phyloP scores from a whole-genome alignment of 2,113 vertebrate species.

The Psittacara wagleri region DNA sequence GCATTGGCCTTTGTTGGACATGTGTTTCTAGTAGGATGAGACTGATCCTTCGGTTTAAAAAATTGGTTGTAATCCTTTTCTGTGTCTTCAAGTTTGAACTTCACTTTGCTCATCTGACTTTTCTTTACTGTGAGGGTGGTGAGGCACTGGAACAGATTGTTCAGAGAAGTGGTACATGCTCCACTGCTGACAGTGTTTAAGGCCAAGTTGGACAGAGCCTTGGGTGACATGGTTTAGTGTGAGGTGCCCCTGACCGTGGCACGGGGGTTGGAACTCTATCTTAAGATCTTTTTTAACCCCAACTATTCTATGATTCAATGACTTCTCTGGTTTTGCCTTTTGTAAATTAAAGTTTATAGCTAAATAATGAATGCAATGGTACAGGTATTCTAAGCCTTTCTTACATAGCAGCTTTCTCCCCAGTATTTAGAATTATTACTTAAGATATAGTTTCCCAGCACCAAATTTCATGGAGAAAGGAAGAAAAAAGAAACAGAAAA shows the following conservation, averaged over 20 bases:
- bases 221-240: background rate
- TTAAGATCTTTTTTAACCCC: background rate
- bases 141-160: background rate
- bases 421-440: background rate
- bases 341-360: background rate
- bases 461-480: background rate
- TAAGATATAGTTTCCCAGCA: background rate
- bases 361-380: background rate
- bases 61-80: background rate
- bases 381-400: background rate
- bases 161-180: background rate
- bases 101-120: background rate
- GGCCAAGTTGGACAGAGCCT: background rate
- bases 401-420: accelerated
- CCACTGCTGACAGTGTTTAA: background rate
- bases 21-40: background rate
- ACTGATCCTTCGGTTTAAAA: background rate
- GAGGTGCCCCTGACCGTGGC: background rate
- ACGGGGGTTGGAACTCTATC: background rate
- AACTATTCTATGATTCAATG: background rate
- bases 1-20: background rate
- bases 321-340: background rate
- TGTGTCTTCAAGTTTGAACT: background rate
- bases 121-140: background rate
- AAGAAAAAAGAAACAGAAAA: background rate